A percentile compares a stretch with the other conserved stretches of the same genome.
Conservation (phyloP, 2,797 vertebrate species). For the Manis javanica region DNA sequence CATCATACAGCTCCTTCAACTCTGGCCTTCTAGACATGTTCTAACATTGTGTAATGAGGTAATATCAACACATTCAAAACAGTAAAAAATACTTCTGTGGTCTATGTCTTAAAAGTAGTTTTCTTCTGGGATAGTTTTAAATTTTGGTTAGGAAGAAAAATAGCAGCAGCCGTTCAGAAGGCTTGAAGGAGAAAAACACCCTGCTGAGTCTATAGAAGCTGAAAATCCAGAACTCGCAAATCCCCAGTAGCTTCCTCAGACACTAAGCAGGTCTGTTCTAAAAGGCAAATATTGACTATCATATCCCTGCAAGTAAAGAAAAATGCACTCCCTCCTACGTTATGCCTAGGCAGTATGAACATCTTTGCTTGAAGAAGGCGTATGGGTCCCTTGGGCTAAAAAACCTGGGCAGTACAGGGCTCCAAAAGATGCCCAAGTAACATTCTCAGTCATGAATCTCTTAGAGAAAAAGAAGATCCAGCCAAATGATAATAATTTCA, state of each 20-base stretch:
- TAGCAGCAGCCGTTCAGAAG: background rate
- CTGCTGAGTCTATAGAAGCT: background rate
- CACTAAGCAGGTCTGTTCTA: background rate
- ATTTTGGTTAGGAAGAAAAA: background rate
- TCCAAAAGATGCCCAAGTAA: background rate
- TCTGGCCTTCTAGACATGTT: slow-evolving; percentile 13
- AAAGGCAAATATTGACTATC: slow-evolving; percentile 14
- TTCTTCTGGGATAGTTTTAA: slow-evolving; percentile 9
- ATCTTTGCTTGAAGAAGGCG: background rate
- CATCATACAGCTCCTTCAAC: slow-evolving; percentile 6
- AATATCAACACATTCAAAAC: slow-evolving; percentile 42
- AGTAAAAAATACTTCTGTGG: background rate
- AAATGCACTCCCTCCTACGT: background rate
- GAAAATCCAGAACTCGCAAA: slow-evolving; percentile 14
- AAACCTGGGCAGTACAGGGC: background rate
- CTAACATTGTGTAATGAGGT: slow-evolving; percentile 56
- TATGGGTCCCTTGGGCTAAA: background rate
- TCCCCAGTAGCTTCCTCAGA: background rate
- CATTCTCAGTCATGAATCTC: background rate
- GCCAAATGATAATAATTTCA: background rate
- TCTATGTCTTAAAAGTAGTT: slow-evolving; percentile 25
- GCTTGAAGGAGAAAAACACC: background rate
- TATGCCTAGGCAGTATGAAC: background rate
- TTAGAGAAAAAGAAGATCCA: background rate
- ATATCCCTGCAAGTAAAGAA: background rate